Conservation (phyloP, 2,797 vertebrate species). For the Delichon dasypus region DNA sequence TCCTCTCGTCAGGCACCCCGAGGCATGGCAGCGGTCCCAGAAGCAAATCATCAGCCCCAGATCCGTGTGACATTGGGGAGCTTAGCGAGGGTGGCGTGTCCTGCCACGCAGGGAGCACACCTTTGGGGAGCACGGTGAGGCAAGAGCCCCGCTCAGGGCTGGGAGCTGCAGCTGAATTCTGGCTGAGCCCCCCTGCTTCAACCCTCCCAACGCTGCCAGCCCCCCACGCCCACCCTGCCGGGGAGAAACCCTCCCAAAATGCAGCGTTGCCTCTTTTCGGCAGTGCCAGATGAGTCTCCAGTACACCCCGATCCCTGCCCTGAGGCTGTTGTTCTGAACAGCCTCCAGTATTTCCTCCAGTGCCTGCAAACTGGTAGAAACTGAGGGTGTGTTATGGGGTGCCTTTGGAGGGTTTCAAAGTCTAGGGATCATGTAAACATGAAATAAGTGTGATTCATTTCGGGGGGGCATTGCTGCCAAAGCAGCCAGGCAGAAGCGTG, state of each 20-base stretch:
- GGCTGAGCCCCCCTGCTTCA: not conserved
- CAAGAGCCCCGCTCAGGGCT: not conserved
- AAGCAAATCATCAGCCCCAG: conserved; percentile 28
- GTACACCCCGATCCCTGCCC: not conserved
- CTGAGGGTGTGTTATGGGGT: not conserved
- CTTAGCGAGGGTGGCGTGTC: not conserved
- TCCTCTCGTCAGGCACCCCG: conserved; percentile 10
- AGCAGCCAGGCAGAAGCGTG: not conserved
- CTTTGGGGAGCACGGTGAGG: not conserved
- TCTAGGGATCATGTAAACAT: not conserved
- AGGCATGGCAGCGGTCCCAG: conserved; percentile 59
- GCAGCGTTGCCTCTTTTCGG: not conserved
- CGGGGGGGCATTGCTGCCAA: not conserved
- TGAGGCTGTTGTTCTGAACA: not conserved
- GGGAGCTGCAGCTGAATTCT: not conserved
- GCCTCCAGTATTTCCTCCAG: not conserved
- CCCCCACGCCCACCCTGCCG: not conserved
- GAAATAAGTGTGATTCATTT: not conserved
- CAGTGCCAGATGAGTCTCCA: not conserved
- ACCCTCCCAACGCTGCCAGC: not conserved
- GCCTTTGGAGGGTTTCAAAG: not conserved
- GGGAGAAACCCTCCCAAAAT: not conserved
- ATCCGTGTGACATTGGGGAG: not conserved
- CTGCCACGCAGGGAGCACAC: not conserved
- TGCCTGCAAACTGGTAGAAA: not conserved